A percentile compares a stretch with the other conserved stretches of the same genome.
phyloP scores from a whole-genome alignment of 2,113 vertebrate species.

The Platycercus adscitus region DNA sequence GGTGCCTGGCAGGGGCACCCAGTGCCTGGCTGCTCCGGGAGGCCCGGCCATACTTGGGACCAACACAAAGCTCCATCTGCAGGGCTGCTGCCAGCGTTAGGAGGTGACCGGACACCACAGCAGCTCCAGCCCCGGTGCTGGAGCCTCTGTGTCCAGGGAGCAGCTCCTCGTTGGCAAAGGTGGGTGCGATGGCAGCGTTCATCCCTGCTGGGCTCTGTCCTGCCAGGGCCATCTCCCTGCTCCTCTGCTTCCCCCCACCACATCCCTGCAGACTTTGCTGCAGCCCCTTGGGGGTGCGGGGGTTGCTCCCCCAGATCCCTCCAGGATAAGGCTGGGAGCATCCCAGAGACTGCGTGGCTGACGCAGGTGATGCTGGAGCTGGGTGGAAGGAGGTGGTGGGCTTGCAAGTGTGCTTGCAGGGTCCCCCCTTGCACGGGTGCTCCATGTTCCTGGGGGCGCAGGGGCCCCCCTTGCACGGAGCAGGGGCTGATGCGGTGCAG shows the following conservation, averaged over 20 bases:
- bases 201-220: not conserved
- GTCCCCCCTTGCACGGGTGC: not conserved
- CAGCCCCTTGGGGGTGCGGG: fast-evolving
- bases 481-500: not conserved
- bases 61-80: not conserved
- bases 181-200: not conserved
- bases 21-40: not conserved
- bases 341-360: fast-evolving
- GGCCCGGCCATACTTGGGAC: not conserved
- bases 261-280: not conserved
- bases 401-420: not conserved
- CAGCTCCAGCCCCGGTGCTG: not conserved
- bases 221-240: fast-evolving
- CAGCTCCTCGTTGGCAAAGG: not conserved
- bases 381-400: fast-evolving
- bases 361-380: not conserved
- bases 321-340: not conserved
- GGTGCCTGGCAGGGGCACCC: not conserved
- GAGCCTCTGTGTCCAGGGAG: not conserved
- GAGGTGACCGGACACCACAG: not conserved
- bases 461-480: fast-evolving
- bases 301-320: not conserved
- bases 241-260: not conserved
- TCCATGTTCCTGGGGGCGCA: not conserved
- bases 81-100: not conserved